Evolutionary conservation across 2,113 vertebrate genomes (phyloP).

Genomic region (Cairina moschata): DNA sequence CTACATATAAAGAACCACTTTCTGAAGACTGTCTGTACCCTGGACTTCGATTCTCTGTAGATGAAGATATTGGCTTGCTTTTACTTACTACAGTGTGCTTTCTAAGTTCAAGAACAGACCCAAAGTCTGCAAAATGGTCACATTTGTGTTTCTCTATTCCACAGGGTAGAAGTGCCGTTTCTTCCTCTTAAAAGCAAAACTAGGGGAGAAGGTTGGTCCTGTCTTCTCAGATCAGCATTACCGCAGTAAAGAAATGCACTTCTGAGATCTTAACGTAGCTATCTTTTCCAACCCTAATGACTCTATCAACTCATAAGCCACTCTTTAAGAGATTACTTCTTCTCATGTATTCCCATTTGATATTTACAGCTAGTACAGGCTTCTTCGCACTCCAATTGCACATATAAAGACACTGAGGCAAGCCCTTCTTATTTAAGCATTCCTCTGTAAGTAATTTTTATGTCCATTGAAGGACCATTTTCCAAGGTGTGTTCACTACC

Average conservation of each 20-base stretch:
- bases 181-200: background rate
- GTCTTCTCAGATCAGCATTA: background rate
- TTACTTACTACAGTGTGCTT: constrained; percentile 6
- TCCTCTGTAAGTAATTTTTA: background rate
- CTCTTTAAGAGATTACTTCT: background rate
- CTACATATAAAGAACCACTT: background rate
- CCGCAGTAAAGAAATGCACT: background rate
- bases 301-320: background rate
- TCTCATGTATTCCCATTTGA: background rate
- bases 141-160: background rate
- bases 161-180: background rate
- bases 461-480: background rate
- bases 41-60: background rate
- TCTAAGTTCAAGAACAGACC: background rate
- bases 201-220: background rate
- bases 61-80: background rate
- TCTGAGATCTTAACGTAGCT: background rate
- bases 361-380: background rate
- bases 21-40: background rate
- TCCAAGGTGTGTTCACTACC: background rate
- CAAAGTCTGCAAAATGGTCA: background rate
- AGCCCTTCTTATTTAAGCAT: background rate
- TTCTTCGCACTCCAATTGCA: background rate
- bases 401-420: background rate
- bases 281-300: too few relatives aligned